Conservation (phyloP, 2,797 vertebrate genomes). For the Smutsia gigantea region DNA sequence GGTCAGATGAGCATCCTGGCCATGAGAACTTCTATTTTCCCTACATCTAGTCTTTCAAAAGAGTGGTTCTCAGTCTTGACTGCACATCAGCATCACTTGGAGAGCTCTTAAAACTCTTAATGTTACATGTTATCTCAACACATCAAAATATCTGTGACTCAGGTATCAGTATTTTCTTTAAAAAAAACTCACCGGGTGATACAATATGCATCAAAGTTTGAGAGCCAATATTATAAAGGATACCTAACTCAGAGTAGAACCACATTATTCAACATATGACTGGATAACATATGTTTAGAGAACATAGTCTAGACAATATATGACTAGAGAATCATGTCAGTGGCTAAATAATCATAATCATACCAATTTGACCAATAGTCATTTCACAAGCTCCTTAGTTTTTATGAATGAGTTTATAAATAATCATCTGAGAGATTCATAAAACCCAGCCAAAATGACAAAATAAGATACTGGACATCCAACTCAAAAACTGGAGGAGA, state of each 20-base stretch:
- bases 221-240: neutral
- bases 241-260: neutral
- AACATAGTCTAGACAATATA: neutral
- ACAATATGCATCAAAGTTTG: neutral
- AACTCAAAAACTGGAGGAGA: neutral
- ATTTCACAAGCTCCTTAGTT: neutral
- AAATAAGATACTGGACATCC: neutral
- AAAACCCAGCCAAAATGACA: neutral
- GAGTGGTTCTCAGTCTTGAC: neutral
- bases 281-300: no score
- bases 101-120: neutral
- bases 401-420: neutral
- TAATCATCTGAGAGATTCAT: neutral
- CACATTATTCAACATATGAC: neutral
- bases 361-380: neutral
- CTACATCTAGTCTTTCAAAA: neutral
- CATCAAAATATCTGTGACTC: neutral
- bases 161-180: neutral
- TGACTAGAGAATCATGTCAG: neutral
- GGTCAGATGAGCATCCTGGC: no score
- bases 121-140: neutral
- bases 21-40: no score
- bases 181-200: neutral
- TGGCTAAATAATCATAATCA: neutral
- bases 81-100: neutral